Evolutionary conservation across 2,888 invertebrate genomes (phyloP).

Genomic region (Cosmorhoe ocellata): DNA sequence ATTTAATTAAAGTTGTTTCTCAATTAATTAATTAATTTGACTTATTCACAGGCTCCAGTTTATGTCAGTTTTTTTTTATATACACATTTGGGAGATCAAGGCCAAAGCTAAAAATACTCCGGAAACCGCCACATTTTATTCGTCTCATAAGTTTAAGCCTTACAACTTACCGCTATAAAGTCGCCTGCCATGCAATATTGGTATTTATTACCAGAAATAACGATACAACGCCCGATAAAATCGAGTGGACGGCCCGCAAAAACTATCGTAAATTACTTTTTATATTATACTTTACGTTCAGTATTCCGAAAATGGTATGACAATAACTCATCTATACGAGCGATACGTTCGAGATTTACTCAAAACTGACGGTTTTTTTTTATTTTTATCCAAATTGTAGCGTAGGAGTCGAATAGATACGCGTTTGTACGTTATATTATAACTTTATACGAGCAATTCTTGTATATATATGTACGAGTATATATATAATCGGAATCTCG

Average conservation of each 20-base stretch:
- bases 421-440: too few relatives aligned
- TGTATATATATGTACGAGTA: too few relatives aligned
- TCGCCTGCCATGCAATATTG: conserved; percentile 29
- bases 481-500: too few relatives aligned
- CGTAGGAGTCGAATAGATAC: conserved; percentile 2
- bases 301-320: conserved; percentile 50
- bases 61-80: too few relatives aligned
- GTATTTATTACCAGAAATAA: conserved; percentile 39
- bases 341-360: conserved; percentile 57
- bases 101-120: conserved; percentile 6
- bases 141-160: background rate
- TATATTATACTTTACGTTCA: conserved; percentile 40
- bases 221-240: conserved; percentile 46
- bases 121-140: conserved; percentile 12
- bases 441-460: too few relatives aligned
- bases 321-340: conserved; percentile 63
- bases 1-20: too few relatives aligned
- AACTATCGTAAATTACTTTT: conserved; percentile 58
- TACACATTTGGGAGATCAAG: background rate
- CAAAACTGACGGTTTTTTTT: conserved; percentile 19
- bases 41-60: too few relatives aligned
- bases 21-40: too few relatives aligned
- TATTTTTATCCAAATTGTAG: conserved; percentile 9
- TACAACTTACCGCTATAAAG: conserved; percentile 22
- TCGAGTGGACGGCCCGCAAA: conserved; percentile 53